Evolutionary conservation across 2,888 invertebrate genomes (phyloP), one percentile per base, ranked within the genome.

Genomic region (Stenoptilia bipunctidactyla): DNA sequence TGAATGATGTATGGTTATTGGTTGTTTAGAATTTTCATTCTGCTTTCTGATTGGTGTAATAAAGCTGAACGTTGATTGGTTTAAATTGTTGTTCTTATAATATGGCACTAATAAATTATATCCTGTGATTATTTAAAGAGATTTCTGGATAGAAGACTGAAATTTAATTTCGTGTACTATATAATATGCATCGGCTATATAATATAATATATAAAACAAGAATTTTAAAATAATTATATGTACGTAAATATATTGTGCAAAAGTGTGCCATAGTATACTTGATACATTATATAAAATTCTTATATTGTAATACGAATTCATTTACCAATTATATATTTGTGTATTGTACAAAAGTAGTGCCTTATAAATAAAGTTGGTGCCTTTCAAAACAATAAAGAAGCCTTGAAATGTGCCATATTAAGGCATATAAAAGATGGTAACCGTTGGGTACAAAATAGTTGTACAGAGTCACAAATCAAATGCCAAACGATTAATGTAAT

Each of bases 101-200:
- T 54, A 60, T 55, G 73, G 73, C 73, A 75, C 73, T 57, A 49
- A 54, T 56, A 56, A 58, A 52, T n/a, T 55, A 58, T 61, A 58
- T 47, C 60, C 77, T 80, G 80, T 80, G 80, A 80, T 79, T 61
- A 58, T 20, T 20, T 20, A 58, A 60, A 77, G 77, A 80, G 79
- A 79, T 80, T 80, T 80, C 69, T 76, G 74, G 71, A 69, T 65
- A 53, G 69, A 80, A 80, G 79, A 82, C 82, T 82, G 80, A 77
- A 62, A 61, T 58, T 62, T 65, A 63, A 60, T 49, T 37, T 20
- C 20, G 20, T 20, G 3, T 20, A n/a, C n/a, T n/a, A n/a, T n/a
- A n/a, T n/a, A n/a, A 20, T 20, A 20, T 20, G 20, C 8, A 20
- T 20, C 20, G 20, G 37, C 12, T 37, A 47, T 53, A 47, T 50